Evolutionary conservation across 2,113 vertebrate genomes (phyloP), one percentile per base, ranked within the genome.

Genomic region (Sapayoa aenigma): DNA sequence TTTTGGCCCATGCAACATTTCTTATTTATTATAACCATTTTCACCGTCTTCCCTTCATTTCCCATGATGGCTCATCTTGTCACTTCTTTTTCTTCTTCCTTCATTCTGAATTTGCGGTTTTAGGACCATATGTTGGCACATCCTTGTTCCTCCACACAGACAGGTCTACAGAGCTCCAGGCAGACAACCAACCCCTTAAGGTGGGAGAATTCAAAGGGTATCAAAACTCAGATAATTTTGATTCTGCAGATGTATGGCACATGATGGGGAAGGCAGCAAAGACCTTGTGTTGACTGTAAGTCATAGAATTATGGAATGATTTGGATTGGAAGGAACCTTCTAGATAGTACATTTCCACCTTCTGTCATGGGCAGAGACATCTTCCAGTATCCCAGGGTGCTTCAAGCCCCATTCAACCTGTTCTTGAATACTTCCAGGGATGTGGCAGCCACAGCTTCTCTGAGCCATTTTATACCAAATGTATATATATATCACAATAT

Each of bases 21-120:
- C 66, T 75, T 80, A 53, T 96, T 96, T 94, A 94, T 94, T 83
- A 87, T 62, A 86, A 83, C 88, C 72, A 62, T 86, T 93, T 93
- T 84, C 87, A 62, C 41, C 12, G 31, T 62, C 92, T 89, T 91
- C 73, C 80, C 84, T 95, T 93, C 73, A 67, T 94, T 96, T 95
- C 95, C 93, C 90, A 87, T 73, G 84, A 62, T 0, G 2, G 81
- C 92, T 96, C 52, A 52, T 87, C 93, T 72, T 59, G 56, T 96
- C 87, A 71, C 77, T 93, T n/a, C 62, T 82, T 75, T 27, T 84
- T 21, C 91, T 95, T 33, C 65, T 67, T 30, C 67, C 39, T 93
- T 84, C 60, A 15, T 74, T 84, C 73, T 71, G 73, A 81, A 84
- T 71, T 81, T 74, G 73, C 27, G 5, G 60, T 41, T 93, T 47